Conservation (phyloP, 2,797 vertebrate genomes). For the Smutsia temminckii region DNA sequence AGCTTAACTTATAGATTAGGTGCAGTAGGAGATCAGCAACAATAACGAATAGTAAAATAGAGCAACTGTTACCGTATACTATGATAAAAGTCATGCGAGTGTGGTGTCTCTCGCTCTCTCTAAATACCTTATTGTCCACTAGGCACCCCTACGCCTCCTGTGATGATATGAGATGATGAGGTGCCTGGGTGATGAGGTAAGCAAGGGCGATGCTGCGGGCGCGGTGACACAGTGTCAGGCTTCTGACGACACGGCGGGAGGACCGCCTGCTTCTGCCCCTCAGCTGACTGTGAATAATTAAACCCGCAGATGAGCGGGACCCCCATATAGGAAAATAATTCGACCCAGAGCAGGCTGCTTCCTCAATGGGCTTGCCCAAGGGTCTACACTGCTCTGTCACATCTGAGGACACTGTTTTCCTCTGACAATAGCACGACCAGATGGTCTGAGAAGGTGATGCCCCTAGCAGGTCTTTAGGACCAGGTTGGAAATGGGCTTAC, state of each 20-base stretch:
- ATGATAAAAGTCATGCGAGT: background rate
- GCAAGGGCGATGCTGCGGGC: too few species aligned
- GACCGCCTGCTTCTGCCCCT: background rate
- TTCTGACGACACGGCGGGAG: background rate
- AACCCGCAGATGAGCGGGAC: background rate
- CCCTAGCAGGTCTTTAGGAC: background rate
- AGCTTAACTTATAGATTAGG: background rate
- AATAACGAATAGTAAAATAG: background rate
- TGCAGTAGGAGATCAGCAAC: background rate
- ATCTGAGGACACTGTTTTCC: background rate
- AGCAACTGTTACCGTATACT: too few species aligned
- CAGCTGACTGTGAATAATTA: background rate
- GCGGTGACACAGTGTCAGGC: accelerated
- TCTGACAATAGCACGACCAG: background rate
- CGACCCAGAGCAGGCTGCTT: background rate
- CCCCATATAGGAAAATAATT: background rate
- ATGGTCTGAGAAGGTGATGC: background rate
- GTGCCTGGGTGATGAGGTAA: too few species aligned
- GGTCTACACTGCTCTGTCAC: background rate
- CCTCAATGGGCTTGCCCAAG: background rate
- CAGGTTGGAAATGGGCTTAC: background rate
- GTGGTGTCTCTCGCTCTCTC: background rate
- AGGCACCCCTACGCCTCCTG: background rate
- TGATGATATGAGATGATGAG: background rate
- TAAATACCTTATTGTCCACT: background rate